Base-by-base conservation (phyloP, 2,797 vertebrate genomes). In the Pantherophis alleghaniensis region DNA sequence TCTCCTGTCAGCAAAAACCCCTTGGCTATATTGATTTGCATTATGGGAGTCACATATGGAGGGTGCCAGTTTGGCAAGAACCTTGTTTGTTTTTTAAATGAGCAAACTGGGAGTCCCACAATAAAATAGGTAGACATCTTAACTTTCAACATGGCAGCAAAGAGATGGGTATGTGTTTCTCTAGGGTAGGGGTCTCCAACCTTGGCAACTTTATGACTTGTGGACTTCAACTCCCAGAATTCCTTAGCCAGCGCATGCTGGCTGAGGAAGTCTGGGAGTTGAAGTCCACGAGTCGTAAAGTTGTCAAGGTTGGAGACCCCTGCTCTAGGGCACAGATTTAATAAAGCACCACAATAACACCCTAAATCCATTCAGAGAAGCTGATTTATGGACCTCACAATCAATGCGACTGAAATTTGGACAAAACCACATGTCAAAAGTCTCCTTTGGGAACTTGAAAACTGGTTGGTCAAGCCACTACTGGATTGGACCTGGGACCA, bases 91-190 rank as follows among this genome's bases (percentile, higher is more conserved):
- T 16, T 74, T 74, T 74, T 74, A 83, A 91, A 53, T 92, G 90
- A 86, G 93, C 24, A 91, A 91, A 87, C 91, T 86, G 86, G 51
- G 66, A 93, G 20, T 86, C 32, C 57, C 90, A 55, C 51, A 32
- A 94, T 55, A 90, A 89, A 92, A 88, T 69, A 90, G 88, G 89
- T 26, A 89, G 88, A 91, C 91, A 91, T 66, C 53, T 91, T 26
- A 90, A 16, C 59, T 92, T 69, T 91, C 66, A 69, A 74, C 86
- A 89, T 90, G 92, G 88, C 60, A 22, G 53, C 37, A 56, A 90
- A 91, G 56, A 89, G 69, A 47, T 13, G 28, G 51, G 7, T 7
- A 37, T 18, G 16, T n/a, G 57, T 91, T 83, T 37, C n/a, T 53
- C n/a, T 24, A 63, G 60, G 0, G 24, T 24, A 57, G 56, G 56